Conservation (phyloP, 2,797 vertebrate species). For the Oceanodroma leucorhoa region DNA sequence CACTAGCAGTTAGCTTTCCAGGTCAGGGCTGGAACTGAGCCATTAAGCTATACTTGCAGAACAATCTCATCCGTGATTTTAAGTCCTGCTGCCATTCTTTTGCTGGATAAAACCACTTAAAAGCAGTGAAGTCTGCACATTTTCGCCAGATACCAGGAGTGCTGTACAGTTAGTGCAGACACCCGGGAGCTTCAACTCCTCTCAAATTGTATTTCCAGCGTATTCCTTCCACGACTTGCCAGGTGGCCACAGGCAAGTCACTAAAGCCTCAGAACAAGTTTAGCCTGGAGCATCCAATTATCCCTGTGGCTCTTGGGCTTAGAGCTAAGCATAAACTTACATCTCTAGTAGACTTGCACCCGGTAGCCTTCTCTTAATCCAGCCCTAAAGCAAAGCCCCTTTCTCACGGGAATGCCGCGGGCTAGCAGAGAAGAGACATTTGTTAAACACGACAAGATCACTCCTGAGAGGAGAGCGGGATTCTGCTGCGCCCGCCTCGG, state of each 20-base stretch:
- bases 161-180: background rate
- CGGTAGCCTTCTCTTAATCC: background rate
- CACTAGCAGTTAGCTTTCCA: background rate
- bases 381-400: background rate
- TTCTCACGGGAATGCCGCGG: background rate
- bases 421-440: constrained; percentile 33
- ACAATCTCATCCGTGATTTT: background rate
- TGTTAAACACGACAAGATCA: background rate
- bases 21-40: background rate
- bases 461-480: background rate
- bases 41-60: background rate
- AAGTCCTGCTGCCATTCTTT: background rate
- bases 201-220: background rate
- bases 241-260: background rate
- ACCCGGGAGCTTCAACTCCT: background rate
- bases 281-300: background rate
- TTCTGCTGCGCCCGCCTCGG: background rate
- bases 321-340: background rate
- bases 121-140: background rate
- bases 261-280: background rate
- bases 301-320: background rate
- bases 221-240: background rate
- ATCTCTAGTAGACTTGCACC: background rate
- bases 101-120: background rate
- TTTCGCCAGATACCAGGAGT: background rate